Conservation (phyloP, 2,797 vertebrate species). For the Bradypodion ventrale region DNA sequence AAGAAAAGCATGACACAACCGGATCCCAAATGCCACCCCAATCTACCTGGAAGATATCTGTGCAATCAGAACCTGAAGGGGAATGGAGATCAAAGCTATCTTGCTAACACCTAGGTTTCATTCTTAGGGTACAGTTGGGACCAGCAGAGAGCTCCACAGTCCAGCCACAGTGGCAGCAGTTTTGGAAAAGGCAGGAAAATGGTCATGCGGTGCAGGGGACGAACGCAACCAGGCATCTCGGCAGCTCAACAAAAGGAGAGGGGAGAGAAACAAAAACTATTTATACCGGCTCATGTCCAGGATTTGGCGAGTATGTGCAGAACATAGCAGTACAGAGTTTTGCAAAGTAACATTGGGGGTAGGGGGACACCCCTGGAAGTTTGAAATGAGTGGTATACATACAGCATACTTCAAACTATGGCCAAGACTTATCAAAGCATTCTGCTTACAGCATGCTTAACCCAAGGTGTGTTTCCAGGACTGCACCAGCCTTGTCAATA, state of each 20-base stretch:
- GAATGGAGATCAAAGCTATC: not conserved
- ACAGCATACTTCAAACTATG: not conserved
- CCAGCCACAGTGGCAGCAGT: not conserved
- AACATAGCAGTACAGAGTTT: slow-evolving; percentile 7
- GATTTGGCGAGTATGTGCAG: slow-evolving; percentile 43
- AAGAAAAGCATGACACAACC: not conserved
- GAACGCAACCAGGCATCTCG: slow-evolving; percentile 5
- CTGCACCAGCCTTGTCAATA: not conserved
- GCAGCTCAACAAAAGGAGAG: slow-evolving; percentile 21
- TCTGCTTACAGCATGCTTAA: not conserved
- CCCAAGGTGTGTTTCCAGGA: not conserved
- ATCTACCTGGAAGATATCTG: not conserved
- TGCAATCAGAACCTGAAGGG: not conserved
- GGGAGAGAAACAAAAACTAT: slow-evolving; percentile 51
- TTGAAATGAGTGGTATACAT: not conserved
- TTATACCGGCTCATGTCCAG: slow-evolving; percentile 58
- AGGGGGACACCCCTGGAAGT: not conserved
- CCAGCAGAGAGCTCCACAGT: not conserved
- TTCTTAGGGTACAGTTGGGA: not conserved
- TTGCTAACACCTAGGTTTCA: not conserved
- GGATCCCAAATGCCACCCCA: not conserved
- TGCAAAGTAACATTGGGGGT: not conserved
- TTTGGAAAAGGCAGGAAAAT: slow-evolving; percentile 32
- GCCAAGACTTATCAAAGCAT: not conserved
- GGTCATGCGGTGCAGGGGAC: not conserved